Evolutionary conservation across 2,888 invertebrate species (phyloP).

Genomic region (Tridacna crocea): DNA sequence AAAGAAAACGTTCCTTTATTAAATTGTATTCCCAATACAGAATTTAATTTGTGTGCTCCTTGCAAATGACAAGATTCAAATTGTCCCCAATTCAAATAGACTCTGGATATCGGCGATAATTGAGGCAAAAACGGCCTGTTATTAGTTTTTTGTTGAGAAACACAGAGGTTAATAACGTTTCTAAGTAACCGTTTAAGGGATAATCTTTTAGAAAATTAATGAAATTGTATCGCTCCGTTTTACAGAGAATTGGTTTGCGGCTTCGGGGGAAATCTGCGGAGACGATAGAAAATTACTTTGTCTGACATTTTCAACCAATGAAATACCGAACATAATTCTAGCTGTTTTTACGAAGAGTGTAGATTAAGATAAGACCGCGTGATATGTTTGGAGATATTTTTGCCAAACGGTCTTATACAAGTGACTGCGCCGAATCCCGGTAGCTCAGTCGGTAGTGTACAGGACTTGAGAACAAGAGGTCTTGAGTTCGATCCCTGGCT

Average conservation of each 20-base stretch:
- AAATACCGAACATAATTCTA: no score
- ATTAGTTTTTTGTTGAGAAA: conserved; percentile 61
- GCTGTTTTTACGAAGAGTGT: no score
- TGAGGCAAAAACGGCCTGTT: conserved; percentile 48
- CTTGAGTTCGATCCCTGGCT: no score
- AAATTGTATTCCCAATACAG: conserved; percentile 55
- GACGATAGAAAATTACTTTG: conserved; percentile 32
- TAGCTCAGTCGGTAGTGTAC: no score
- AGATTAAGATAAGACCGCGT: no score
- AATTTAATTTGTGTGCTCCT: conserved; percentile 57
- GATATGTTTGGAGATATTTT: no score
- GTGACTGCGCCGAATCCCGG: no score
- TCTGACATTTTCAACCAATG: conserved; percentile 4
- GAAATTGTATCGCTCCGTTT: conserved; percentile 45
- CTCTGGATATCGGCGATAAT: conserved; percentile 46
- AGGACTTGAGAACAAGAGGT: no score
- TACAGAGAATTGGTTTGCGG: conserved; percentile 19
- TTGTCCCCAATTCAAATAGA: conserved; percentile 58
- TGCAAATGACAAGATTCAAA: conserved; percentile 58
- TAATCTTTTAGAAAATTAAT: conserved; percentile 61
- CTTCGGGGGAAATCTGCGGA: conserved; percentile 8
- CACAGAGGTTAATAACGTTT: conserved; percentile 52
- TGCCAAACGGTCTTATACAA: no score
- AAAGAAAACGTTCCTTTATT: conserved; percentile 46
- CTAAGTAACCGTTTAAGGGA: conserved; percentile 49